A percentile compares a stretch with the other conserved stretches of the same genome.
These are phyloP conservation scores for Hofmannophila pseudospretella DNA, from an alignment of 2,888 invertebrate genomes.

Conservation along the genomic window DNA sequence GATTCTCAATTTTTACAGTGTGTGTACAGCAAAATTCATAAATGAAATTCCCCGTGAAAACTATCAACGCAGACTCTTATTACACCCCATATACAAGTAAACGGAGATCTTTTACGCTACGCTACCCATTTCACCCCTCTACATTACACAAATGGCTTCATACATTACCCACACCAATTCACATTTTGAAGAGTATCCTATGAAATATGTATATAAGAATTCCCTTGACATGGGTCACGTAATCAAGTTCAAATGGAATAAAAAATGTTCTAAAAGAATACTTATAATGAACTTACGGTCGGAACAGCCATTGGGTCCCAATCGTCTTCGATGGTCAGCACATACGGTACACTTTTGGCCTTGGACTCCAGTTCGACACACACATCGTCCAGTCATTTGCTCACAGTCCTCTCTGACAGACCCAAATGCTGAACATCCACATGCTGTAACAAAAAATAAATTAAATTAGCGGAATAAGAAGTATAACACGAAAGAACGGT, in stretches of 20 bases:
- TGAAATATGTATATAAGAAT: constrained; percentile 13
- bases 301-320: constrained; percentile 83
- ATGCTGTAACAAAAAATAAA: constrained; percentile 81
- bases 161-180: constrained; percentile 3
- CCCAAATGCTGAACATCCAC: constrained; percentile 92
- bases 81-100: no score
- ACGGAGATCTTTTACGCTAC: background rate
- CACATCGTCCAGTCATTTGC: constrained; percentile 94
- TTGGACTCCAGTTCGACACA: constrained; percentile 89
- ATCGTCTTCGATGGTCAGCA: constrained; percentile 84
- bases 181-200: constrained; percentile 6
- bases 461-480: no score
- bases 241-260: no score
- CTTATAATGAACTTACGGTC: constrained; percentile 64
- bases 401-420: constrained; percentile 94
- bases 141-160: constrained; percentile 2
- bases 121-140: background rate
- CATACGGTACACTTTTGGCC: constrained; percentile 93
- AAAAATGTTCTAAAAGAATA: constrained; percentile 5
- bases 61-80: no score
- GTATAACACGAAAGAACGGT: no score
- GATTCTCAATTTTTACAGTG: no score
- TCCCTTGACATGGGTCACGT: constrained; percentile 16
- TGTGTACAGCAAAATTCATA: no score
- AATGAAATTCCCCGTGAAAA: no score